Percentiles rank a stretch among this genome's conserved stretches.
phyloP scores from a whole-genome alignment of 2,113 vertebrate species.

The Toxotes chatareus region DNA sequence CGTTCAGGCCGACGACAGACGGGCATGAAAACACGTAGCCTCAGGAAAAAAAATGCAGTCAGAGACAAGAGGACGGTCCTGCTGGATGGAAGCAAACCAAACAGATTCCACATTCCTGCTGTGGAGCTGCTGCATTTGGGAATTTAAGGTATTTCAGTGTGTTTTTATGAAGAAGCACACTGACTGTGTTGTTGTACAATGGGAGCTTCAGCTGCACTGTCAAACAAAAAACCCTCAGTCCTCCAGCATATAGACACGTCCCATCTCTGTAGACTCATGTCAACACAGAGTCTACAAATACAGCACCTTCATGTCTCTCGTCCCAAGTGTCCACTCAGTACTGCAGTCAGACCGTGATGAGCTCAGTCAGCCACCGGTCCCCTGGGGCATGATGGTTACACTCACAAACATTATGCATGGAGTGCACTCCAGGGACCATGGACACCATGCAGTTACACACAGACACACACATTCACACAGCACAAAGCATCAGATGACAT shows the following conservation, averaged over 20 bases:
- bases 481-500: no score
- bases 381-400: conserved; percentile 60
- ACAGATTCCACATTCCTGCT: conserved; percentile 41
- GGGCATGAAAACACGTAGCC: no score
- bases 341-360: conserved; percentile 44
- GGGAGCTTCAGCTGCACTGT: neutral
- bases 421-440: conserved; percentile 46
- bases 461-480: conserved; percentile 40
- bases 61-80: no score
- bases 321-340: no score
- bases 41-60: no score
- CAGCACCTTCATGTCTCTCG: no score
- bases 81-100: no score
- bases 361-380: conserved; percentile 50
- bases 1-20: no score
- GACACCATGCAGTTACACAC: conserved; percentile 14
- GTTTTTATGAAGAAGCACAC: conserved; percentile 20
- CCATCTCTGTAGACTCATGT: no score
- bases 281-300: no score
- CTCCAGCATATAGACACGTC: conserved; percentile 13
- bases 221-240: conserved; percentile 28
- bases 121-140: conserved; percentile 19
- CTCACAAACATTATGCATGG: conserved; percentile 53
- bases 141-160: conserved; percentile 38
- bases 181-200: conserved; percentile 18